Conservation (phyloP, 2,888 invertebrate genomes). For the Drosophila siamana region DNA sequence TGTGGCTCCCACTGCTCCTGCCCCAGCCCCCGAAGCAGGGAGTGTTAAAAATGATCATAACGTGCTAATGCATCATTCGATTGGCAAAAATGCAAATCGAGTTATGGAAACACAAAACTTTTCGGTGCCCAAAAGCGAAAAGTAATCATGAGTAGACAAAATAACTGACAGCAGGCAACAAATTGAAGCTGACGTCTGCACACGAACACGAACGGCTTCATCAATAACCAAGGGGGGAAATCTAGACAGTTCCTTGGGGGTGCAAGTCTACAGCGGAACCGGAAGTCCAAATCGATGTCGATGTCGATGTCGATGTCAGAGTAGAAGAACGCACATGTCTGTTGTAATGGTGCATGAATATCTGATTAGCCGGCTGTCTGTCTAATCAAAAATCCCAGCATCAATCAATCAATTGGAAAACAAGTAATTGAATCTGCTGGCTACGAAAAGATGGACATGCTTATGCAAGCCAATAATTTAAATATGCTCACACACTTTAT, state of each 20-base stretch:
- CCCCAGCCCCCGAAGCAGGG: not conserved
- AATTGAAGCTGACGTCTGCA: conserved; percentile 69
- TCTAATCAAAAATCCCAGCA: conserved; percentile 68
- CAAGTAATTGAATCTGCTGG: conserved; percentile 62
- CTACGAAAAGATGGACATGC: conserved; percentile 7
- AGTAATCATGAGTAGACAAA: conserved; percentile 53
- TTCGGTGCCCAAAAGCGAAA: conserved; percentile 30
- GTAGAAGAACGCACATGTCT: conserved; percentile 26
- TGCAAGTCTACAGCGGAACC: conserved; percentile 24
- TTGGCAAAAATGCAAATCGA: conserved; percentile 58
- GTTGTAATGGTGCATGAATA: conserved; percentile 73
- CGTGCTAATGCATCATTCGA: conserved; percentile 64
- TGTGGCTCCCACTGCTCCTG: not conserved
- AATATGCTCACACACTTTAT: not conserved
- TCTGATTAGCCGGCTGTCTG: conserved; percentile 69
- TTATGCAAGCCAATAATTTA: not conserved
- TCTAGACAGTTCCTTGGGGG: conserved; percentile 25
- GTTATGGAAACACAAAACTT: conserved; percentile 30
- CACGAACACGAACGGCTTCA: conserved; percentile 32
- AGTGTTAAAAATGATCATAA: conserved; percentile 46
- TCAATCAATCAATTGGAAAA: conserved; percentile 82
- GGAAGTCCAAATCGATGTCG: conserved; percentile 38
- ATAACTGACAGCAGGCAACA: conserved; percentile 58
- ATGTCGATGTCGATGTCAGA: not conserved
- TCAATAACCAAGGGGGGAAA: conserved; percentile 33